Percentiles rank a stretch among this genome's conserved stretches.
These are phyloP conservation scores for Protosalanx chinensis DNA, from an alignment of 2,797 vertebrate genomes.

Conservation along the genomic window DNA sequence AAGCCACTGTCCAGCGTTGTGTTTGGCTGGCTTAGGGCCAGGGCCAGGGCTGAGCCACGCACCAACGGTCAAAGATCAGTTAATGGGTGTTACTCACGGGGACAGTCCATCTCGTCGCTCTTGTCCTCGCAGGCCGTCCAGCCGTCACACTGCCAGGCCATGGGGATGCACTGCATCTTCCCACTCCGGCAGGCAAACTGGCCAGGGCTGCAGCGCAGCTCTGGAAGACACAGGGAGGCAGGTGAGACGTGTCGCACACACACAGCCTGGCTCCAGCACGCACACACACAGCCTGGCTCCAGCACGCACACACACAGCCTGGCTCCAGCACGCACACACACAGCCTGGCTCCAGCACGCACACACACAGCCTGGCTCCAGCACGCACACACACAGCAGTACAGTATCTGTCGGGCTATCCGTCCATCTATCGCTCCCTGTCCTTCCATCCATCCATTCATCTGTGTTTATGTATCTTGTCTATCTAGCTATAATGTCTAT, in stretches of 20 bases:
- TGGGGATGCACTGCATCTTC: conserved; percentile 94
- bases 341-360: too few relatives aligned
- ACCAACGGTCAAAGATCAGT: neutral
- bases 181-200: conserved; percentile 95
- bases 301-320: neutral
- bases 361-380: too few relatives aligned
- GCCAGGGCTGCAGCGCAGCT: conserved; percentile 86
- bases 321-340: neutral
- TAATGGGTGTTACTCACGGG: conserved; percentile 74
- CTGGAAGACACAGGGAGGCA: conserved; percentile 67
- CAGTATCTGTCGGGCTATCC: too few relatives aligned
- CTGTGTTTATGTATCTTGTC: neutral
- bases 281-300: neutral
- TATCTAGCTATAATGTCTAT: neutral
- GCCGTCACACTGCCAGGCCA: conserved; percentile 92
- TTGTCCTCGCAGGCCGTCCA: conserved; percentile 93
- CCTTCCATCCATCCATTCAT: too few relatives aligned
- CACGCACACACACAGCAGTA: neutral
- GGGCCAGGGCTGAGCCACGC: neutral
- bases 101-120: conserved; percentile 94
- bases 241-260: neutral
- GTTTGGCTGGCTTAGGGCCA: too few relatives aligned
- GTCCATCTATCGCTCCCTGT: neutral
- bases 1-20: too few relatives aligned
- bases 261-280: neutral